phyloP scores from a whole-genome alignment of 1,140 invertebrate species.

The Orchestia grillus region DNA sequence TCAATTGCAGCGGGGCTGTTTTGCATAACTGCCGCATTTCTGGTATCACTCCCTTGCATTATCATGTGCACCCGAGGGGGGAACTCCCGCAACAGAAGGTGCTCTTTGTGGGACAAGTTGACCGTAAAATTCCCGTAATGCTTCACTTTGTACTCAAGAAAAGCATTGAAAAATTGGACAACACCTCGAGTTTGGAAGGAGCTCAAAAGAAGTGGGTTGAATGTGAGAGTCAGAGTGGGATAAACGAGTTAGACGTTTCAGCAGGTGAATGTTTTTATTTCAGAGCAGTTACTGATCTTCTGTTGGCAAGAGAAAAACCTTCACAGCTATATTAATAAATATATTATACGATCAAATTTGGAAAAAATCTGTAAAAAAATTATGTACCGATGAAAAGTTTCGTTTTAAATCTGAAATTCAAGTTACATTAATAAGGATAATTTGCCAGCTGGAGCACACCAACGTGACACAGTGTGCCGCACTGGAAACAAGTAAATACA shows the following conservation, averaged over 20 bases:
- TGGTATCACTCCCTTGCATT: constrained; percentile 54
- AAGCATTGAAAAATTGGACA: constrained; percentile 34
- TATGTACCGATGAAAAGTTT: not conserved
- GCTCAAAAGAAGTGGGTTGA: not conserved
- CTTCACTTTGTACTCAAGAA: constrained; percentile 45
- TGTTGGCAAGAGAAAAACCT: not conserved
- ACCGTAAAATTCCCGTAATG: constrained; percentile 52
- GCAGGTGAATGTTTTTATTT: not conserved
- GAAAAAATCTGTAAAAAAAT: not conserved
- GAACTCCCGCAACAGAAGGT: constrained; percentile 44
- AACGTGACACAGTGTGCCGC: not conserved
- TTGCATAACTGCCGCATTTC: constrained; percentile 55
- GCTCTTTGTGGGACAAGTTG: constrained; percentile 52
- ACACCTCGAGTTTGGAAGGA: not conserved
- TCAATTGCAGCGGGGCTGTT: constrained; percentile 40
- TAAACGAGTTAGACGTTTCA: not conserved
- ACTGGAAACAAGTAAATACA: not conserved
- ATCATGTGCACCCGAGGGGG: constrained; percentile 36
- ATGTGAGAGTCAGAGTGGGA: not conserved
- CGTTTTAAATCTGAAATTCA: not conserved
- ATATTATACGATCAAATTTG: no score
- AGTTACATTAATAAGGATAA: not conserved
- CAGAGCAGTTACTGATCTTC: not conserved
- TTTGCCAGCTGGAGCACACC: not conserved
- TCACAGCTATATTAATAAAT: not conserved